Evolutionary conservation across 1,140 invertebrate species (phyloP), one percentile per base, ranked within the genome.

Genomic region (Drosophila ananassae): DNA sequence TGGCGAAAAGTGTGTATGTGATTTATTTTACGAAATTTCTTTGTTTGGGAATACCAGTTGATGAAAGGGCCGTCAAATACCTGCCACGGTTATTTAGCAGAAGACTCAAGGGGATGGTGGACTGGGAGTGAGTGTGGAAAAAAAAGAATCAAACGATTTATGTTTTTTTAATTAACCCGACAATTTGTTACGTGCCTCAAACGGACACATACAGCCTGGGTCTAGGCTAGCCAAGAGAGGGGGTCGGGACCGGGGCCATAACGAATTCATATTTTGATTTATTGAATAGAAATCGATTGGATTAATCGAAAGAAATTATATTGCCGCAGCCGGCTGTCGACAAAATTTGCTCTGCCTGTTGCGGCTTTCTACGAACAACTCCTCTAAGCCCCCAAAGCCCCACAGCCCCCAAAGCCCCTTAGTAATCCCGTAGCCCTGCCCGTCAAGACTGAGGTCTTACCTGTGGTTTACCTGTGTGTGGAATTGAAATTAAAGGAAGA

Each of bases 81-180:
- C 68, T 75, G 64, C 57, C 69, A 81, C 74, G 61, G 68, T 79
- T 79, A 21, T 73, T 83, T 75, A 67, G 67, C 62, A 62, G 62
- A 52, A 52, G 63, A 54, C 34, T 21, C 25, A 28, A 28, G 25
- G 25, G 41, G 21, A 13, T 32, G 41, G 25, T 30, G 21, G 10
- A 17, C 32, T 5, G 47, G 17, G 58, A 12, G 41, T 21, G 39
- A 41, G 56, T 72, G 50, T 41, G 50, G 63, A 76, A 69, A 60
- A 73, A 73, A 60, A 69, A 73, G 87, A 89, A 81, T 85, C 76
- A 82, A 90, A 90, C 89, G 83, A 90, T 90, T 90, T 90, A 90
- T 90, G 89, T 79, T 90, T 90, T 90, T 90, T 90, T 90, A 90
- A 90, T 90, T 90, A 90, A 90, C 89, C 89, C 73, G 80, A 77